Evolutionary conservation across 2,113 vertebrate genomes (phyloP).

Genomic region (Formicarius rufipectus): DNA sequence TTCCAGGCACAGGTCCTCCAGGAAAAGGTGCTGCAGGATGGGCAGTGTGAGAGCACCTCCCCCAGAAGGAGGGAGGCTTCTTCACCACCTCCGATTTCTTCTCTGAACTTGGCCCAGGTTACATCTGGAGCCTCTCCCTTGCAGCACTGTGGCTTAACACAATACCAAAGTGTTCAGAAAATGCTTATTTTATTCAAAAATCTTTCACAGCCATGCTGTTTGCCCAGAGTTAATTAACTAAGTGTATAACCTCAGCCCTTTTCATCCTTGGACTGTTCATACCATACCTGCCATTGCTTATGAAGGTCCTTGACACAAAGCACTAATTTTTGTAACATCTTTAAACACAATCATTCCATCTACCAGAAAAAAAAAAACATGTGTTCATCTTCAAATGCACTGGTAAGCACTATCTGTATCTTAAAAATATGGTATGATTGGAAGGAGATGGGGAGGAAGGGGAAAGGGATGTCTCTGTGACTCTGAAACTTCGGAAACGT

Average conservation of each 20-base stretch:
- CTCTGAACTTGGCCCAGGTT: constrained; percentile 20
- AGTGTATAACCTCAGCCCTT: not conserved
- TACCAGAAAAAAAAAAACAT: not conserved
- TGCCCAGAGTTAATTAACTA: not conserved
- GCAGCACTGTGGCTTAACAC: not conserved
- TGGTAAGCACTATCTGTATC: accelerated
- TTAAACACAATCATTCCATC: not conserved
- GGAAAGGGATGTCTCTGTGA: not conserved
- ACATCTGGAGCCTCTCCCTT: constrained; percentile 4
- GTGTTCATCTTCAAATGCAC: not conserved
- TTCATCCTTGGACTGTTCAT: not conserved
- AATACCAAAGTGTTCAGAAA: not conserved
- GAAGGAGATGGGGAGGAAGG: not conserved
- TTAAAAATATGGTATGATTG: not conserved
- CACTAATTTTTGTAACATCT: not conserved
- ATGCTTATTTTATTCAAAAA: not conserved
- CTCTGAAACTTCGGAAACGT: not conserved
- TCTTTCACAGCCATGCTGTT: not conserved
- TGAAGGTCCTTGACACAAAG: not conserved
- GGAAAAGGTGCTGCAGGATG: constrained; percentile 40
- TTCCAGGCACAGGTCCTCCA: constrained; percentile 28
- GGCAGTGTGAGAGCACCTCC: constrained; percentile 59
- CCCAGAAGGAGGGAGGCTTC: constrained; percentile 21
- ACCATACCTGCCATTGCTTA: not conserved
- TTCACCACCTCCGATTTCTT: constrained; percentile 38